Percentiles rank a stretch among this genome's conserved stretches.
Conservation (phyloP, 2,888 invertebrate species). For the Octonoba sinensis region DNA sequence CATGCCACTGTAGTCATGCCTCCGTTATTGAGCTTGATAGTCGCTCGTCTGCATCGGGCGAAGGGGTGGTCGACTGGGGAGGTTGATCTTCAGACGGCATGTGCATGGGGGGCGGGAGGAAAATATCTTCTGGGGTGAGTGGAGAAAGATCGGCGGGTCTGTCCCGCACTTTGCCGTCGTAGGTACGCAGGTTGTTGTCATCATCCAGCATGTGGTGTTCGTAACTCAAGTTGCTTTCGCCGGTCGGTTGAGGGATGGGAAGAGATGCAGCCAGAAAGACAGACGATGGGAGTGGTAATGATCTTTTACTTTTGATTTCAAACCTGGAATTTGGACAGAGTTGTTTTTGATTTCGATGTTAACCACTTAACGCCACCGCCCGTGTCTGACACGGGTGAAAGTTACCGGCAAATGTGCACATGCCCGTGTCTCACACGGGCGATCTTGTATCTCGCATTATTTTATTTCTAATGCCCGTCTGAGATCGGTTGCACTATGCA, state of each 20-base stretch:
- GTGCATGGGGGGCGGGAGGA: conserved; percentile 31
- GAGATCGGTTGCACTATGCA: too few relatives aligned
- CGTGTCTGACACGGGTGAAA: too few relatives aligned
- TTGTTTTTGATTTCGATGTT: too few relatives aligned
- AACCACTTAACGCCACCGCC: too few relatives aligned
- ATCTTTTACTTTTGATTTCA: conserved; percentile 89
- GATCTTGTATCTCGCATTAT: too few relatives aligned
- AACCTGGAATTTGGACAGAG: too few relatives aligned
- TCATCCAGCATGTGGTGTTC: conserved; percentile 85
- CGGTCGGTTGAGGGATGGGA: conserved; percentile 81
- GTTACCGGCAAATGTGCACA: too few relatives aligned
- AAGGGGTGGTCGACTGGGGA: conserved; percentile 23
- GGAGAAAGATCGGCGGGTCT: conserved; percentile 18
- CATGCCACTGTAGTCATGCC: conserved; percentile 3
- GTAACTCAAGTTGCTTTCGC: conserved; percentile 65
- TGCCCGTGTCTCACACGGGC: too few relatives aligned
- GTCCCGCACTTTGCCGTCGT: conserved; percentile 84
- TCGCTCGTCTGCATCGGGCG: conserved; percentile 14
- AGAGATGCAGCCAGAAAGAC: conserved; percentile 94
- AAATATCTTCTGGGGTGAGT: conserved; percentile 32
- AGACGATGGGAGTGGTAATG: conserved; percentile 95
- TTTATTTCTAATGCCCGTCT: too few relatives aligned
- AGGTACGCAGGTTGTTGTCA: conserved; percentile 86
- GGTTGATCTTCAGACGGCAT: conserved; percentile 7
- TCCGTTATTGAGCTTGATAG: conserved; percentile 32